A percentile compares a stretch with the other conserved stretches of the same genome.
phyloP scores from a whole-genome alignment of 2,888 invertebrate genomes.

The Mythimna loreyi region DNA sequence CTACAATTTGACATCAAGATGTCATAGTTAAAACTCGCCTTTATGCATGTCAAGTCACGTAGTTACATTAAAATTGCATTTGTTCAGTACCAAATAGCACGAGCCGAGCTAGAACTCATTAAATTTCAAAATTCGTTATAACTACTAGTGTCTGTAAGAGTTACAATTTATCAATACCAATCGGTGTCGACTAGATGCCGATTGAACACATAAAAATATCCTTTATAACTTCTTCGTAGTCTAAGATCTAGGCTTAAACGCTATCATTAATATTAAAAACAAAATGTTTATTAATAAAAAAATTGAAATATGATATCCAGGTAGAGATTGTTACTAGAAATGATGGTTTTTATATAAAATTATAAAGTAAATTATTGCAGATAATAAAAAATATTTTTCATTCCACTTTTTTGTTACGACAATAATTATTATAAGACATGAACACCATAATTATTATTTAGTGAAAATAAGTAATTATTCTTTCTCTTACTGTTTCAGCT shows the following conservation, averaged over 20 bases:
- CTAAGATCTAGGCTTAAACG: conserved; percentile 87
- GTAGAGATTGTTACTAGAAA: conserved; percentile 90
- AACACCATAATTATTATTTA: conserved; percentile 74
- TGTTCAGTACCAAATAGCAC: conserved; percentile 89
- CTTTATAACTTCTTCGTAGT: conserved; percentile 87
- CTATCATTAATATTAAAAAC: conserved; percentile 82
- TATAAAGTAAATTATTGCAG: conserved; percentile 79
- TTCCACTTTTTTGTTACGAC: conserved; percentile 75
- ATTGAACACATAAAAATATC: conserved; percentile 71
- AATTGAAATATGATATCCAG: conserved; percentile 85
- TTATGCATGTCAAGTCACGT: conserved; percentile 74
- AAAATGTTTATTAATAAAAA: conserved; percentile 86
- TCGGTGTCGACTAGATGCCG: conserved; percentile 65
- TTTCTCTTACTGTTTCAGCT: conserved; percentile 73
- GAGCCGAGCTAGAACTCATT: conserved; percentile 83
- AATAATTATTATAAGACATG: conserved; percentile 56
- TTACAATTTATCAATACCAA: conserved; percentile 69
- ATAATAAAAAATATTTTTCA: conserved; percentile 72
- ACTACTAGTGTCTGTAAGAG: conserved; percentile 70
- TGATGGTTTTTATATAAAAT: conserved; percentile 88
- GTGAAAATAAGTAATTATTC: conserved; percentile 63
- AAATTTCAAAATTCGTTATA: conserved; percentile 78
- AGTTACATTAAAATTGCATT: conserved; percentile 88
- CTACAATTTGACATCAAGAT: conserved; percentile 43
- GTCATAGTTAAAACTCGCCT: conserved; percentile 62